phyloP scores from a whole-genome alignment of 1,140 invertebrate genomes.

The Holotrichia oblita region DNA sequence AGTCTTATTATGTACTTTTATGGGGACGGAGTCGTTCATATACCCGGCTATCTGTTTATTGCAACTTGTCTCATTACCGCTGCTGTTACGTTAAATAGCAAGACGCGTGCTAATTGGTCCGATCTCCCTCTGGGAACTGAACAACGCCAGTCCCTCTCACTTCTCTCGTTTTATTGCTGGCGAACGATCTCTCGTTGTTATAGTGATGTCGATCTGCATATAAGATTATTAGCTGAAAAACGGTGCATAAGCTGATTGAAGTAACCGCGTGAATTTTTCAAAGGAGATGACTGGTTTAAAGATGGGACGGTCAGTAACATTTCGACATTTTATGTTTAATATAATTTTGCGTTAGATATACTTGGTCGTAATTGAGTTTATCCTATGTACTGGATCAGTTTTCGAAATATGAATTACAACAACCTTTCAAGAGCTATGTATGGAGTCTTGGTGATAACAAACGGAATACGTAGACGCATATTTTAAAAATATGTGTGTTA shows the following conservation, averaged over 20 bases:
- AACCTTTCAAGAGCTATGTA: too few relatives aligned
- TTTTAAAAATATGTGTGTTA: neutral
- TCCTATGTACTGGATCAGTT: too few relatives aligned
- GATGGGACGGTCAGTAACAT: too few relatives aligned
- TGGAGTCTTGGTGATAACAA: neutral
- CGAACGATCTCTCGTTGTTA: neutral
- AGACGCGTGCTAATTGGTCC: conserved; percentile 33
- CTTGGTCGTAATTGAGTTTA: too few relatives aligned
- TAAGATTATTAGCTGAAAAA: too few relatives aligned
- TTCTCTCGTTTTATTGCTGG: neutral
- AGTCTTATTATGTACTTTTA: conserved; percentile 33
- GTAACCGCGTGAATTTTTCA: too few relatives aligned
- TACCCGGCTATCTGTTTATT: conserved; percentile 9
- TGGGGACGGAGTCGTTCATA: neutral
- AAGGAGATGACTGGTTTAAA: too few relatives aligned
- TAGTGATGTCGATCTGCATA: conserved; percentile 2
- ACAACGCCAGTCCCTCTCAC: neutral
- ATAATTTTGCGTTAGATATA: too few relatives aligned
- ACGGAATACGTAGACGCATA: neutral
- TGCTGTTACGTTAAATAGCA: conserved; percentile 18
- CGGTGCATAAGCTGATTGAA: too few relatives aligned
- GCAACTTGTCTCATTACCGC: conserved; percentile 32
- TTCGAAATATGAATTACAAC: too few relatives aligned
- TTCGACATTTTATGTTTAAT: too few relatives aligned
- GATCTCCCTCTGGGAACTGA: conserved; percentile 18